Evolutionary conservation across 2,113 vertebrate genomes (phyloP), one percentile per base, ranked within the genome.

Genomic region (Martes martes): DNA sequence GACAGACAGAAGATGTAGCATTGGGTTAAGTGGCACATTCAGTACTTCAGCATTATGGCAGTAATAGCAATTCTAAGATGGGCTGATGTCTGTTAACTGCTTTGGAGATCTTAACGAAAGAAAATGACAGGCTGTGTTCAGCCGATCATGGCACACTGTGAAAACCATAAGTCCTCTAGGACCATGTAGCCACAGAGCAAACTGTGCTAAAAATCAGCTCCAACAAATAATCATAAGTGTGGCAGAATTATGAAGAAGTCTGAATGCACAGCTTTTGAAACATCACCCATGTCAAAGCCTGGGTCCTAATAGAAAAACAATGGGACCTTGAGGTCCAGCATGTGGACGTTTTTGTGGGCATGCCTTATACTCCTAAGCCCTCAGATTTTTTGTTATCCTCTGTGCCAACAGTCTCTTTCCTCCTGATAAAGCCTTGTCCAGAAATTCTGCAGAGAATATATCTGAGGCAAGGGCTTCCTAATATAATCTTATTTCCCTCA

Each of bases 401-500:
- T 45, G 3, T 52, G 23, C 33, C 96, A 95, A 82, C 0, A 23
- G 33, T 78, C 3, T 85, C 61, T 82, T 91, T 81, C 24, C 59
- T 90, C 67, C 50, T 73, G n/a, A 63, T 28, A 89, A 63, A 95
- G 4, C 45, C 11, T 71, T 45, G 7, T 65, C 74, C 79, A 14
- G 28, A 94, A 95, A 95, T 39, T 14, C 36, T 79, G 7, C 65
- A 92, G 96, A 91, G 33, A 85, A 67, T 47, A 52, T 45, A 42
- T 47, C 45, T 80, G 42, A 89, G 8, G 73, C 36, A 90, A 91
- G 31, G 42, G 4, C 8, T 15, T 89, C 74, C 33, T 47, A 50
- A 69, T 92, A 76, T 76, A n/a, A 84, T 42, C 85, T 84, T 82
- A 59, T 92, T 80, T 96, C 69, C 45, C n/a, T 89, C 24, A 55